Conservation (phyloP, 2,113 vertebrate genomes). For the Brachyhypopomus occidentalis region DNA sequence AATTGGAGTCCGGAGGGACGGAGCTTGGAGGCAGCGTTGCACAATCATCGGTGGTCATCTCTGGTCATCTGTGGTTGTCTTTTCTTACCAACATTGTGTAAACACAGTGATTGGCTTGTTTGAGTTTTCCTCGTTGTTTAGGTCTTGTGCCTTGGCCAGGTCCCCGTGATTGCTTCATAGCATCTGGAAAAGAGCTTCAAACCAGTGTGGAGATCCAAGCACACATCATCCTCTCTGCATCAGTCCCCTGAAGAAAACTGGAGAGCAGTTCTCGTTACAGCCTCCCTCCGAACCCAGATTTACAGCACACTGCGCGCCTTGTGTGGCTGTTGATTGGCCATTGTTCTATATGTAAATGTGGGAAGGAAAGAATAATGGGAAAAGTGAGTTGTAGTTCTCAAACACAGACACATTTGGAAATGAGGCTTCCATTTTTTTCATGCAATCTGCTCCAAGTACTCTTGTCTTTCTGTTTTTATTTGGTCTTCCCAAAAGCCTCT, state of each 20-base stretch:
- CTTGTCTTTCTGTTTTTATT: conserved; percentile 7
- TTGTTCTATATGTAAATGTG: conserved; percentile 28
- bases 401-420: conserved; percentile 26
- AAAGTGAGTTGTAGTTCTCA: conserved; percentile 11
- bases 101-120: conserved; percentile 38
- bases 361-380: not conserved
- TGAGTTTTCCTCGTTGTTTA: conserved; percentile 13
- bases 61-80: not conserved
- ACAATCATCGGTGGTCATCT: too few species aligned
- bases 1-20: too few species aligned
- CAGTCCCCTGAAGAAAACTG: not conserved
- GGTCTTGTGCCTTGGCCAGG: conserved; percentile 21
- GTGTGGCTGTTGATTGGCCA: conserved; percentile 6
- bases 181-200: conserved; percentile 25
- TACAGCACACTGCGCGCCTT: not conserved
- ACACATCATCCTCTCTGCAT: not conserved
- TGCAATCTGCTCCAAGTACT: conserved; percentile 8
- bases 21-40: too few species aligned
- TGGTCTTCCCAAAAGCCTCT: not conserved
- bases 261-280: conserved; percentile 8
- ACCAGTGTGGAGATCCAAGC: conserved; percentile 16
- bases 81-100: conserved; percentile 35
- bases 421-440: conserved; percentile 4
- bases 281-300: conserved; percentile 5
- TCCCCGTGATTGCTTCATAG: not conserved